Evolutionary conservation across 37 sponge, comb jelly and placozoan species (phyloP), one percentile per base, ranked within the genome.

Genomic region (Dysidea cf. avara): DNA sequence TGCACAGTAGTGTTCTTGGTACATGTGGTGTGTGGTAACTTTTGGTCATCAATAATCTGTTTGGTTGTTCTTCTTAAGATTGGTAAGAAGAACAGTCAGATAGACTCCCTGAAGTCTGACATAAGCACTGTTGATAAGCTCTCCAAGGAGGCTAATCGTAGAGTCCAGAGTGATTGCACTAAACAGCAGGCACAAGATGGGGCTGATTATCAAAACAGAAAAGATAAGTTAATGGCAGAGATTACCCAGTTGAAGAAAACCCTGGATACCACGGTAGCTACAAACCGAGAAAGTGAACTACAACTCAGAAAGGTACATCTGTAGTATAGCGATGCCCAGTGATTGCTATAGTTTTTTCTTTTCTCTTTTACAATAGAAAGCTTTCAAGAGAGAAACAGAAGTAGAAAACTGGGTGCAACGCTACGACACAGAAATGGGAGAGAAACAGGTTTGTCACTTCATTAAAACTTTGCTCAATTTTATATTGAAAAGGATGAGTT

Each of bases 371-470:
- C 29, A n/a, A 47, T 50, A 93, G 92, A 81, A 76, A 68, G 59
- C 86, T 30, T 86, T 87, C 53, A 90, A 90, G 59, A 74, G 86
- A 14, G 97, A 97, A 48, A 72, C 79, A 61, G 97, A 93, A 54
- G 74, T 92, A 13, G 97, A 97, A 32, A 97, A 89, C 51, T 97
- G 97, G 97, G 93, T 97, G 46, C 72, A 80, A 29, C 88, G 90
- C 34, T 97, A 97, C 55, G 97, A 97, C 56, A 31, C 60, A 61
- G 97, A 97, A 26, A 90, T 97, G 88, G 94, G 89, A 24, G 91
- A 87, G 39, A 72, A 87, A 51, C 97, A 97, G 87, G 94, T 83
- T 24, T 26, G 74, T 61, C 35, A 7, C n/a, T 33, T 24, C 14
- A 34, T 33, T 36, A 4, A 21, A 5, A 18, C 28, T 33, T 30